Evolutionary conservation across 2,113 vertebrate species (phyloP).

Genomic region (Tachysurus vachellii): DNA sequence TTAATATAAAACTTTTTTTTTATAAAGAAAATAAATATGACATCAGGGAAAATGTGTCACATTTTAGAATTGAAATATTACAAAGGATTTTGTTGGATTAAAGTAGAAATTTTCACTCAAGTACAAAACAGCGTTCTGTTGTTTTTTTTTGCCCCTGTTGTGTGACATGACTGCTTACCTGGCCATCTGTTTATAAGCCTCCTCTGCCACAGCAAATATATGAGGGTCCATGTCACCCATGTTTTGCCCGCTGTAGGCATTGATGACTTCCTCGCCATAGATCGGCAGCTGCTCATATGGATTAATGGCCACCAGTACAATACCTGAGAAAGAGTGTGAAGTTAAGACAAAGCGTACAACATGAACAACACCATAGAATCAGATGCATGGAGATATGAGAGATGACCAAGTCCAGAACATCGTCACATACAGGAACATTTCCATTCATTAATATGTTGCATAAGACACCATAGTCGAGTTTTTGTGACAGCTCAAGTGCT

Average conservation of each 20-base stretch:
- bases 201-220: conserved; percentile 94
- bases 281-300: conserved; percentile 92
- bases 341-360: neutral
- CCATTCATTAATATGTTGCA: neutral
- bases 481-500: neutral
- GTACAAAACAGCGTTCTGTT: neutral
- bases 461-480: neutral
- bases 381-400: neutral
- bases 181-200: conserved; percentile 96
- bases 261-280: conserved; percentile 97
- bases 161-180: conserved; percentile 71
- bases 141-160: too few relatives aligned
- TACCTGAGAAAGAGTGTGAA: conserved; percentile 72
- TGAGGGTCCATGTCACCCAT: conserved; percentile 98
- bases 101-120: neutral
- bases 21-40: too few relatives aligned
- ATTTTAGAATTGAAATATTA: neutral
- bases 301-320: conserved; percentile 96
- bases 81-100: neutral
- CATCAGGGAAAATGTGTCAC: neutral
- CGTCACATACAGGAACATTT: neutral
- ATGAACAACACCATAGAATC: neutral
- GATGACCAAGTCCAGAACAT: neutral
- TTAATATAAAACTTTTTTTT: neutral
- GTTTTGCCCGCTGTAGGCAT: conserved; percentile 91